Percentiles rank a stretch among this genome's conserved stretches.
phyloP scores from a whole-genome alignment of 2,888 invertebrate genomes.

The Nymphalis c-album region DNA sequence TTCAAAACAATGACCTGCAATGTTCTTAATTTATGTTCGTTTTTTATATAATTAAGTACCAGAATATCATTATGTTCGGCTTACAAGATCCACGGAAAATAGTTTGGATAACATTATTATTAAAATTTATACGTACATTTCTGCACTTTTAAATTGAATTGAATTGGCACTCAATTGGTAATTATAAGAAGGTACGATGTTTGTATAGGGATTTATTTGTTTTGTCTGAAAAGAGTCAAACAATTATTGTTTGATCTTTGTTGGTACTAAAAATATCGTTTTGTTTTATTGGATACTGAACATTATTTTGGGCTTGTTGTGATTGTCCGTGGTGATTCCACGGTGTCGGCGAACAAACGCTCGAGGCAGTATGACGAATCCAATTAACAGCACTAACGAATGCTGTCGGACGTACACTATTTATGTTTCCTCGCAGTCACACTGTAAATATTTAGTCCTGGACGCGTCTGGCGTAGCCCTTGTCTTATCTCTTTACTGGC shows the following conservation, averaged over 20 bases:
- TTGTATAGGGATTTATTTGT: no score
- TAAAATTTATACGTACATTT: background rate
- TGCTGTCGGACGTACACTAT: constrained; percentile 70
- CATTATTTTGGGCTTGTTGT: constrained; percentile 37
- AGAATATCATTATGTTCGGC: background rate
- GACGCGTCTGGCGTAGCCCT: constrained; percentile 72
- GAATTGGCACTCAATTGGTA: background rate
- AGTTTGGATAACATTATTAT: no score
- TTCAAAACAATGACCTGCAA: constrained; percentile 56
- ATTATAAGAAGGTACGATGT: no score
- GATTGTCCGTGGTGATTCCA: constrained; percentile 31
- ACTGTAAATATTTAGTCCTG: constrained; percentile 77
- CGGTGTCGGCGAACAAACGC: constrained; percentile 45
- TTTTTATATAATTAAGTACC: constrained; percentile 17
- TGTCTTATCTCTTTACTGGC: constrained; percentile 70
- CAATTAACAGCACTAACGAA: constrained; percentile 75
- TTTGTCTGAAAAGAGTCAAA: no score
- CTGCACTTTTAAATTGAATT: background rate
- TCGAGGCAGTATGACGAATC: constrained; percentile 68
- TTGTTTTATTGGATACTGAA: constrained; percentile 13
- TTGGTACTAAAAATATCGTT: constrained; percentile 4
- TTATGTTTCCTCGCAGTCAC: constrained; percentile 75
- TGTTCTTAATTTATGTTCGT: constrained; percentile 24
- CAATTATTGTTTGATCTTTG: constrained; percentile 2
- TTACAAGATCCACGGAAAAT: background rate